Percentiles rank a stretch among this genome's conserved stretches.
phyloP scores from a whole-genome alignment of 2,888 invertebrate species.

The Scaptomyza caliginosa region DNA sequence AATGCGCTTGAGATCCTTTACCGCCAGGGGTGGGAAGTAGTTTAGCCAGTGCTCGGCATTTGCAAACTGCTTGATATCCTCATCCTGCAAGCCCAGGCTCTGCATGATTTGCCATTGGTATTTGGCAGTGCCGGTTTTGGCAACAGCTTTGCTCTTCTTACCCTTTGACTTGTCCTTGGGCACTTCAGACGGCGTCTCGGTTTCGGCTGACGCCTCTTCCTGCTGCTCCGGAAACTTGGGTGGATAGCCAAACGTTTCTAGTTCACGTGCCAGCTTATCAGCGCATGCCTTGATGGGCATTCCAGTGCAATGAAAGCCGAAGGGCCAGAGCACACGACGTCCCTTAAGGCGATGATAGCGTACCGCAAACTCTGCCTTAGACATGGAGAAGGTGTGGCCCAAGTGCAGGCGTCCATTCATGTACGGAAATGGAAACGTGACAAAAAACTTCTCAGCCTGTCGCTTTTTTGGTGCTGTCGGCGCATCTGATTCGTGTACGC shows the following conservation, averaged over 20 bases:
- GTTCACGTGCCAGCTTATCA: slow-evolving; percentile 97
- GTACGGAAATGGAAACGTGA: slow-evolving; percentile 99
- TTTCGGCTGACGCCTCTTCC: slow-evolving; percentile 83
- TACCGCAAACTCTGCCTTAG: slow-evolving; percentile 98
- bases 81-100: slow-evolving; percentile 93
- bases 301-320: slow-evolving; percentile 99
- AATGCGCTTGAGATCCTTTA: slow-evolving; percentile 93
- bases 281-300: slow-evolving; percentile 99
- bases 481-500: slow-evolving; percentile 93
- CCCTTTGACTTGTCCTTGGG: slow-evolving; percentile 95
- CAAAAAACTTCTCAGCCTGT: slow-evolving; percentile 92
- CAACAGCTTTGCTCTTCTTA: slow-evolving; percentile 97
- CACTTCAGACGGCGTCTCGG: slow-evolving; percentile 85
- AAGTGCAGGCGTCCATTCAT: slow-evolving; percentile 99
- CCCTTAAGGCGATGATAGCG: slow-evolving; percentile 97
- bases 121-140: slow-evolving; percentile 94
- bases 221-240: slow-evolving; percentile 91
- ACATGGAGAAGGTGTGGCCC: slow-evolving; percentile 98
- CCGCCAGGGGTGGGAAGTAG: slow-evolving; percentile 97
- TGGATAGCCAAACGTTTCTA: slow-evolving; percentile 95
- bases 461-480: slow-evolving; percentile 86
- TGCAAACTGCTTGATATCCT: slow-evolving; percentile 97
- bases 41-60: slow-evolving; percentile 96
- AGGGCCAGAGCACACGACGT: slow-evolving; percentile 96
- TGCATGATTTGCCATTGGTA: slow-evolving; percentile 99